Evolutionary conservation across 2,797 vertebrate genomes (phyloP), one percentile per base, ranked within the genome.

Genomic region (Sebastes kiyomatsui): DNA sequence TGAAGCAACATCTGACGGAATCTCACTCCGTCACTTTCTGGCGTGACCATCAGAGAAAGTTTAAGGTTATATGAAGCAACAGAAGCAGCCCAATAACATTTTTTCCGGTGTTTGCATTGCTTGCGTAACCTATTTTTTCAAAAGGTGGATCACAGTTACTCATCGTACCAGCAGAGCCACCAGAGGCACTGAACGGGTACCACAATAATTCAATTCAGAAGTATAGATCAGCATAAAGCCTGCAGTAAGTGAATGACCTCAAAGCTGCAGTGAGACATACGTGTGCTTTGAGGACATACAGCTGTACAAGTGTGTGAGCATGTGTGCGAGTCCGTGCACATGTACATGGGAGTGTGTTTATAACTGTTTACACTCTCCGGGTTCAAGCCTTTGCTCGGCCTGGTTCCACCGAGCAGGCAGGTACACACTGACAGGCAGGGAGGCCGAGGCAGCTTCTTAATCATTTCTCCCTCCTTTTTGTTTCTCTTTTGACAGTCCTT

Each of bases 391-490:
- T 68, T 71, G 79, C 87, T 77, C n/a, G 9, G 82, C 84, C 85
- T 81, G 82, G 70, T 82, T 90, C 79, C 88, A 65, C 81, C 1
- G 71, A 82, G 68, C 67, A 77, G 77, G 82, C 90, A 88, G 87
- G 88, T 92, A 91, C 86, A 91, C 87, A 66, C 87, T n/a, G 64
- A 60, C 86, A 54, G 79, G 75, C 82, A 79, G 79, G 90, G 84
- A 90, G 83, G 75, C 81, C 8, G 62, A 81, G 91, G 88, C 92
- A 90, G 94, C 89, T 80, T 93, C 93, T 95, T 87, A 90, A 94
- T 95, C 93, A 94, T 92, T 23, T 77, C 76, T 80, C 71, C 80
- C 83, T 88, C 67, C 81, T 91, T 94, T 93, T 93, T 94, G 93
- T 95, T 83, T 86, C 77, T 84, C 79, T 66, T 80, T 72, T 91